Base-by-base conservation (phyloP, 2,888 invertebrate species). In the Eilema sororculum region DNA sequence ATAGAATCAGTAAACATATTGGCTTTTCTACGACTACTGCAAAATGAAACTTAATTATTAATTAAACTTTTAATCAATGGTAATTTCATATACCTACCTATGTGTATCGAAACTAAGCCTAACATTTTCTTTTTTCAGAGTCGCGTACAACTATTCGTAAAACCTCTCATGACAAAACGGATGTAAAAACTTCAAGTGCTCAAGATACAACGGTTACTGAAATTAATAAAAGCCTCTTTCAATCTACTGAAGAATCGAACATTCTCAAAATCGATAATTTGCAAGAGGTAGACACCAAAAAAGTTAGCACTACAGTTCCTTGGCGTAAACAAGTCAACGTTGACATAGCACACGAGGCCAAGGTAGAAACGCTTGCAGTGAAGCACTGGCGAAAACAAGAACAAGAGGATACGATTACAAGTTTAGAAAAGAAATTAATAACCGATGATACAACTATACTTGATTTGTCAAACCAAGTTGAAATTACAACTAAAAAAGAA, bases 191-290 rank as follows among this genome's bases (percentile, higher is more conserved):
- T 33, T 69, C 73, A 1, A 83, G 73, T 63, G 68, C 81, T 46
- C 83, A 89, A 77, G 86, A 86, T 62, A 72, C 76, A 10, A 82
- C 84, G 67, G 73, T 76, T 30, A 85, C 78, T 22, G 81, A 83
- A 59, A 88, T 78, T 69, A 79, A 68, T 71, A 89, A 83, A 77
- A 73, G 89, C 22, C 75, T 81, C 67, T 92, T 89, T 78, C 88
- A 93, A 83, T 86, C 90, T 4, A 93, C 93, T 13, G 94, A 95
- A 85, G 94, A 94, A 74, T 87, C 87, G 13, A 94, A 91, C 76
- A 92, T 95, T 67, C 78, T 94, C 56, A 91, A 89, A 78, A 67
- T 94, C 52, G 81, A 92, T 76, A 88, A 87, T 73, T 69, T 85
- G 65, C 87, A 93, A 81, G 89, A 93, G 59, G 75, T 90, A 28